Percentiles rank a stretch among this genome's conserved stretches.
phyloP scores from a whole-genome alignment of 2,797 vertebrate genomes.

The Acanthis flammea region DNA sequence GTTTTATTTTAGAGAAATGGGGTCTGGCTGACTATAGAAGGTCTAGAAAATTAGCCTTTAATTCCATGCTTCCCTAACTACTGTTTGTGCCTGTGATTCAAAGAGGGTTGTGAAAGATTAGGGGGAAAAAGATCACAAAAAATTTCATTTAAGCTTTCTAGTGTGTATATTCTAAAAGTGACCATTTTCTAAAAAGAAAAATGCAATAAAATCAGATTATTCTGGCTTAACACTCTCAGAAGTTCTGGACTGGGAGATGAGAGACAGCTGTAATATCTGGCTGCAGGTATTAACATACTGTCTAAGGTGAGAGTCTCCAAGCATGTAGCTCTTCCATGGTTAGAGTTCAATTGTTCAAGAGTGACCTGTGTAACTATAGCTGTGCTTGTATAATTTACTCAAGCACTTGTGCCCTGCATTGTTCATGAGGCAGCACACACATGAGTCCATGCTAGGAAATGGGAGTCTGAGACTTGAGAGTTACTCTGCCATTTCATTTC shows the following conservation, averaged over 20 bases:
- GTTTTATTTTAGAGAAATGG: neutral
- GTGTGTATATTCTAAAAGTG: neutral
- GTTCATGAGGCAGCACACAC: neutral
- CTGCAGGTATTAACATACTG: neutral
- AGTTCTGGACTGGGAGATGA: neutral
- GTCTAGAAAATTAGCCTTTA: neutral
- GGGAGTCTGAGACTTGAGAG: neutral
- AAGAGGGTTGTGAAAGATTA: neutral
- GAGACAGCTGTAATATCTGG: neutral
- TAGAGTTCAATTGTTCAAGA: neutral
- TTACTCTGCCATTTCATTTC: neutral
- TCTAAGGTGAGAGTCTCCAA: neutral
- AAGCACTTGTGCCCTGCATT: neutral
- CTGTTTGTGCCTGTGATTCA: neutral
- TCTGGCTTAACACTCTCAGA: neutral
- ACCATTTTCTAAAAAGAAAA: neutral
- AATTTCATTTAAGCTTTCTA: neutral
- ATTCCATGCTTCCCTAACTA: neutral
- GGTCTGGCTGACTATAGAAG: neutral
- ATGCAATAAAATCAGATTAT: neutral
- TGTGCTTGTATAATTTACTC: neutral
- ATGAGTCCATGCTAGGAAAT: neutral
- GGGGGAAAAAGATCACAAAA: neutral
- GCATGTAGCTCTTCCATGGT: neutral
- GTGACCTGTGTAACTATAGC: neutral